Percentiles rank a stretch among this genome's conserved stretches.
These are phyloP conservation scores for Echinometra lucunter DNA, from an alignment of 53 echinoderm and acorn worm genomes.

Conservation along the genomic window DNA sequence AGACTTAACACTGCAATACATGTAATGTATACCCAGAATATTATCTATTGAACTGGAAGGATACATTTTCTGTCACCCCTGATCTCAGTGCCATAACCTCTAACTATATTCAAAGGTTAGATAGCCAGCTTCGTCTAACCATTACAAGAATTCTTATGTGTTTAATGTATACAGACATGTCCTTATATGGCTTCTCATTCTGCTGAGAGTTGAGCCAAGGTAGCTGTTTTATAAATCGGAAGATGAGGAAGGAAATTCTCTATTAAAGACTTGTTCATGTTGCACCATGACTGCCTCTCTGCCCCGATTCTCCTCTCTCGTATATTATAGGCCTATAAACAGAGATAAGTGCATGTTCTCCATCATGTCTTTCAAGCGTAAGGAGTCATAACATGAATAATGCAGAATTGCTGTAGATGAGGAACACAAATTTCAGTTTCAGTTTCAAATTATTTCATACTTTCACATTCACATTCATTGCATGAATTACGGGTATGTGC, in stretches of 20 bases:
- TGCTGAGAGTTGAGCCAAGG: not conserved
- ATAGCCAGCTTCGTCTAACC: too few species aligned
- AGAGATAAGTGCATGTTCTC: not conserved
- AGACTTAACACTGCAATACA: not conserved
- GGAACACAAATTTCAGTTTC: too few species aligned
- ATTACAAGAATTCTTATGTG: not conserved
- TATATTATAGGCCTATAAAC: not conserved
- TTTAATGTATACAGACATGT: not conserved
- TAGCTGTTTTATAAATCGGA: not conserved
- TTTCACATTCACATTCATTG: too few species aligned
- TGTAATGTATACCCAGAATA: not conserved
- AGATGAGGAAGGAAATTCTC: constrained; percentile 10
- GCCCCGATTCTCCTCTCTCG: not conserved
- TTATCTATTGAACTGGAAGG: not conserved
- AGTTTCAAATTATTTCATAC: too few species aligned
- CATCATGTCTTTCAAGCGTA: too few species aligned
- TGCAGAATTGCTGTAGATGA: too few species aligned
- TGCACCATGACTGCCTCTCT: not conserved
- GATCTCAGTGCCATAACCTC: too few species aligned
- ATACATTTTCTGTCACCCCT: not conserved
- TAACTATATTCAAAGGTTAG: not conserved
- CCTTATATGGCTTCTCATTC: not conserved
- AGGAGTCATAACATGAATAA: too few species aligned
- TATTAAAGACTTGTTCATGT: constrained; percentile 48
- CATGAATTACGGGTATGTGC: too few species aligned